These are phyloP conservation scores for Psophia crepitans DNA, from an alignment of 2,113 vertebrate species.

Conservation along the genomic window DNA sequence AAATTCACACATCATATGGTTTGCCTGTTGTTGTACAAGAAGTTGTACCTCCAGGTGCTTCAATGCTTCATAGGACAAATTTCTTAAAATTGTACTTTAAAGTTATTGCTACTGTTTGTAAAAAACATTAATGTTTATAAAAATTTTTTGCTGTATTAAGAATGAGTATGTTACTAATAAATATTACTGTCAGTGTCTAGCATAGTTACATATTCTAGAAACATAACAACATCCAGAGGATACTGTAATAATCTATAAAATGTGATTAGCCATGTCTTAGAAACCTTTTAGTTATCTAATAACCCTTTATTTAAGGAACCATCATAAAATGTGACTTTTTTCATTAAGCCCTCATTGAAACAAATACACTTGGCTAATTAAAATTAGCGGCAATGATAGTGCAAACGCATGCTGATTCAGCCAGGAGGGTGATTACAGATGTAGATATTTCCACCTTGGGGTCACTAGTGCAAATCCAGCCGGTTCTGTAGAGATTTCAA, in stretches of 20 bases:
- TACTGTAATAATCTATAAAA: not conserved
- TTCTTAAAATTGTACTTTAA: not conserved
- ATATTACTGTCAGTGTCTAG: not conserved
- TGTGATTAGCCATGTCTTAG: not conserved
- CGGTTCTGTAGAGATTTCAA: not conserved
- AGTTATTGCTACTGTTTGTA: not conserved
- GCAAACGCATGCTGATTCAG: not conserved
- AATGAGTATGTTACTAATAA: not conserved
- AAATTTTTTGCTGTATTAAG: not conserved
- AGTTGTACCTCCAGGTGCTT: not conserved
- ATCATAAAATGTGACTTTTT: not conserved
- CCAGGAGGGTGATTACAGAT: not conserved
- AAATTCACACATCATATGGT: not conserved
- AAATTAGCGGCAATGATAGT: not conserved
- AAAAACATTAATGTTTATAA: not conserved
- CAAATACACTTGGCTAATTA: not conserved
- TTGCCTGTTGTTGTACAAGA: not conserved
- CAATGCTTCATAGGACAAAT: not conserved
- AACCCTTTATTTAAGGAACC: not conserved
- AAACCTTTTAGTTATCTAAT: not conserved
- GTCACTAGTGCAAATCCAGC: not conserved
- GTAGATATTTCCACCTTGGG: not conserved
- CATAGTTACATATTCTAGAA: not conserved
- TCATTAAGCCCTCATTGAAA: not conserved
- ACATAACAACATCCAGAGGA: not conserved